Base-by-base conservation (phyloP, 2,888 invertebrate species). In the Drosophila monieri region DNA sequence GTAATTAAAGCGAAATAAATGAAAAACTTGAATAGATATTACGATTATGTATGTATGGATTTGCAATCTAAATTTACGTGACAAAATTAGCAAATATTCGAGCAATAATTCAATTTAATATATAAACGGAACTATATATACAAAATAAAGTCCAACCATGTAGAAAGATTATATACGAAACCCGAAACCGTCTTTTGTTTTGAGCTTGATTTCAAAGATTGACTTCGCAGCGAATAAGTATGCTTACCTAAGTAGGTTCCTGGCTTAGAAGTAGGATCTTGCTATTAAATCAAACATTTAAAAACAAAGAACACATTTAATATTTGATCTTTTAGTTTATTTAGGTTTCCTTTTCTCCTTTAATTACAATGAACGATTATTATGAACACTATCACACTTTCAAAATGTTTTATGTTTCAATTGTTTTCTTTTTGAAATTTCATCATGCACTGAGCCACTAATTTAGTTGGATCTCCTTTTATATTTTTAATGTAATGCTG, bases 371-470 rank as follows among this genome's bases (percentile, higher is more conserved):
- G 84, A 85, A 85, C 85, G 81, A 79, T 66, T 84, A 84, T 86
- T 76, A 78, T 80, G 80, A 85, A 80, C 85, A 87, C 89, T 88
- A 88, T 88, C 88, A 88, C 88, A 89, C 89, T 89, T 88, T 87
- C 78, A 88, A 88, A 87, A 84, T 81, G 77, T 84, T 78, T 78
- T 69, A 52, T 8, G 67, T 55, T 55, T 74, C 59, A 77, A 69
- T 66, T 67, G 76, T 67, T 52, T 47, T 69, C 10, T 14, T 71
- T 68, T 59, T 56, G 51, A 70, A 71, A 61, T 62, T 70, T 66
- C 74, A 54, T 75, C 83, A 43, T 77, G 78, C 77, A 76, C 74
- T 80, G 78, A 76, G 78, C 80, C 74, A 77, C 73, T 78, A 77
- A 68, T 71, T 80, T 72, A 71, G 65, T 71, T 55, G 46, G 60